A percentile compares a stretch with the other conserved stretches of the same genome.
Evolutionary conservation across 92 coral and sea anemone species (phyloP).

Genomic region (Pocillopora grandis): DNA sequence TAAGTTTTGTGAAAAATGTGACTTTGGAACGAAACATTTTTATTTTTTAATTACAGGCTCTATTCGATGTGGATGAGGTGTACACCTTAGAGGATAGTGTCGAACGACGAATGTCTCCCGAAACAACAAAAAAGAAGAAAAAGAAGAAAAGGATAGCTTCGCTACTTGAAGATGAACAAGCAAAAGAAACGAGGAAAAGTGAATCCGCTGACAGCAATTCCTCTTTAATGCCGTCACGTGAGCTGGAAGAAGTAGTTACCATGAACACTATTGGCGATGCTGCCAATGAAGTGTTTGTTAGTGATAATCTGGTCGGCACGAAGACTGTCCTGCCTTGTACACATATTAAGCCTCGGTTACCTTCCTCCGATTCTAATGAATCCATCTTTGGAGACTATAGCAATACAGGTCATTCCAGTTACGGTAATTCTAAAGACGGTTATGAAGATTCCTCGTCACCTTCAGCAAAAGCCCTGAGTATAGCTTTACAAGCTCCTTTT

Average conservation of each 20-base stretch:
- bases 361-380: too few relatives aligned
- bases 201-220: neutral
- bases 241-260: neutral
- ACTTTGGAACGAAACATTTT: neutral
- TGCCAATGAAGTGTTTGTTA: neutral
- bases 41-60: slow-evolving; percentile 60
- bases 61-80: slow-evolving; percentile 96
- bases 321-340: neutral
- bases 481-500: slow-evolving; percentile 29
- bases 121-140: slow-evolving; percentile 24
- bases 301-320: neutral
- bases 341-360: neutral
- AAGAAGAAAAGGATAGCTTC: slow-evolving; percentile 16
- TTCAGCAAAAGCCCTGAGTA: slow-evolving; percentile 36
- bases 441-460: slow-evolving; percentile 15
- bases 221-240: neutral
- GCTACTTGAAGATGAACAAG: slow-evolving; percentile 22
- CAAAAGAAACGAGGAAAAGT: neutral
- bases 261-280: neutral
- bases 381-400: neutral
- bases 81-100: slow-evolving; percentile 84
- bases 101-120: slow-evolving; percentile 38
- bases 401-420: neutral
- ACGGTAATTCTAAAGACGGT: neutral
- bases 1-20: too few relatives aligned